Evolutionary conservation across 2,888 invertebrate genomes (phyloP).

Genomic region (Sympetrum striolatum): DNA sequence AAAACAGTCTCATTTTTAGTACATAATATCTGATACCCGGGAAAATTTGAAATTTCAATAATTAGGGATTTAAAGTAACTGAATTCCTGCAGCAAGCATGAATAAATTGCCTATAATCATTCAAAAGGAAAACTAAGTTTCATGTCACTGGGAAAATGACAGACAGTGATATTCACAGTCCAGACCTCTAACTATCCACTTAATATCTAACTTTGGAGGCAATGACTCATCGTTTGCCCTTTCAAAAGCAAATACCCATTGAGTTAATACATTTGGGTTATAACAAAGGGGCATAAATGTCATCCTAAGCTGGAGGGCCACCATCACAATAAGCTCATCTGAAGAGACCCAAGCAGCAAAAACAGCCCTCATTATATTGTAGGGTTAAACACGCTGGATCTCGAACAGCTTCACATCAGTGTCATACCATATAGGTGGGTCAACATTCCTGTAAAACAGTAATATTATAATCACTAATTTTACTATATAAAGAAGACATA

Average conservation of each 20-base stretch:
- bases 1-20: too few relatives aligned
- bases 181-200: background rate
- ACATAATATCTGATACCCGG: too few relatives aligned
- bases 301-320: background rate
- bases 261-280: background rate
- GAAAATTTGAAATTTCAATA: too few relatives aligned
- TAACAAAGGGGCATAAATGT: background rate
- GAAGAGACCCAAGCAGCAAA: background rate
- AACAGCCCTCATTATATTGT: background rate
- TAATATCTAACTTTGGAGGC: background rate
- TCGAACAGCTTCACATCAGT: slow-evolving; percentile 99
- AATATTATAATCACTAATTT: background rate
- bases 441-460: slow-evolving; percentile 80
- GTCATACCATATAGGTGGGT: slow-evolving; percentile 99
- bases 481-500: background rate
- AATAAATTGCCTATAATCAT: too few relatives aligned
- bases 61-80: too few relatives aligned
- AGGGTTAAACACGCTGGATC: slow-evolving; percentile 88
- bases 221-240: background rate
- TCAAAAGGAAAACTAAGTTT: background rate
- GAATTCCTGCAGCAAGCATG: too few relatives aligned
- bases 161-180: background rate
- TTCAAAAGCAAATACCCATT: background rate
- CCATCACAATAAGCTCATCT: background rate
- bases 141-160: background rate